Evolutionary conservation across 2,888 invertebrate species (phyloP), one percentile per base, ranked within the genome.

Genomic region (Euproctis similis): DNA sequence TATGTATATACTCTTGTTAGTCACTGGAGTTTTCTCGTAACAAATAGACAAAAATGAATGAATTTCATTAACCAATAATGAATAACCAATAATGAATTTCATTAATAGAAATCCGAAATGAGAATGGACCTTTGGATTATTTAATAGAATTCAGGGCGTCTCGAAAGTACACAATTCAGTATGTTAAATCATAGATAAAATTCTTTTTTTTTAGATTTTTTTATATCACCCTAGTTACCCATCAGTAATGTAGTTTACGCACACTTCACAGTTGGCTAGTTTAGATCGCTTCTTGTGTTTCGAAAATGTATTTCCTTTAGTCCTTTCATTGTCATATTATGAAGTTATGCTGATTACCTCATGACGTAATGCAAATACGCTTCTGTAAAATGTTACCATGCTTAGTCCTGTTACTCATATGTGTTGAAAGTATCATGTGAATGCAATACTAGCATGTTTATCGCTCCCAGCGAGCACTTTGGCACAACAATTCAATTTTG

Each of bases 401-500:
- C 53, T 52, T 57, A 42, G 36, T 46, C 36, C 41, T 47, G 31
- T 40, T 52, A 33, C 42, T 46, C 38, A 49, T 45, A 35, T 36
- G 54, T 59, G 46, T 51, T 48, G 34, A n/a, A n/a, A 57, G 50
- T 55, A 48, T 35, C 50, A 45, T 52, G 50, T 46, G 60, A 57
- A 56, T 59, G 60, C 59, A 49, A 50, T 48, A 46, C 50, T 45
- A 53, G 74, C 74, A 74, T 73, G 72, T 51, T 46, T n/a, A n/a
- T n/a, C 51, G 66, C 66, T 65, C 67, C 42, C 63, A 69, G 68
- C n/a, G 71, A 63, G 77, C 78, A 70, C 71, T 53, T 66, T 72
- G 70, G 76, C 80, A 75, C 80, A 78, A 72, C 65, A 71, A 77
- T 64, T 41, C 42, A 64, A 76, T n/a, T 80, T 78, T 76, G 53